Base-by-base conservation (phyloP, 37 sponge, comb jelly and placozoan species). In the Halisarca cf. caerulea region DNA sequence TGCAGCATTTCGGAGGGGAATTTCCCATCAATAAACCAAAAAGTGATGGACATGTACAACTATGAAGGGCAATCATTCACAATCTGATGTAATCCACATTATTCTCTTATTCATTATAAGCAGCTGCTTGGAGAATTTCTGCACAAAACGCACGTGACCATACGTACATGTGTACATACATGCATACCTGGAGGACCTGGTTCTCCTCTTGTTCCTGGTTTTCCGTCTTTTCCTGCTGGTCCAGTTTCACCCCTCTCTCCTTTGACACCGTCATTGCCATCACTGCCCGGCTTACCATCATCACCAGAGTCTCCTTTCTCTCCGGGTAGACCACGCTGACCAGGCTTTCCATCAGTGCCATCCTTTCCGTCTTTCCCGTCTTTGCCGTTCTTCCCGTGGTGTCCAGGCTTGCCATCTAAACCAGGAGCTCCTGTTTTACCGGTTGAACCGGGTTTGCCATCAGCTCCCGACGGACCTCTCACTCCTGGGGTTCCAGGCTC, bases 341-440 rank as follows among this genome's bases (percentile, higher is more conserved):
- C 64, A 15, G 85, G 85, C 9, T 77, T 78, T 8, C 85, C 85
- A 77, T 44, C 23, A 38, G 59, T 34, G 25, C 85, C 64, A 15
- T 30, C 30, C n/a, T 23, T 30, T 20, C 64, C 64, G 30, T 62
- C 30, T 6, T 62, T 28, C 15, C 64, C 64, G 30, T 62, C 15
- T 23, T 20, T 6, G 6, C 64, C 64, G 30, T 62, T 62, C 28
- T 40, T 30, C 23, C 74, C 74, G 8, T 5, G 7, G 20, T 4
- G 5, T 4, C 74, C 74, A 11, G 5, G 37, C 9, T 73, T 38
- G 5, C 74, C 74, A 6, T 30, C n/a, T 62, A 20, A 6, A 15
- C 64, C 64, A 6, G 9, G 6, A 20, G 9, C 64, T 62, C 64
- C 64, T 20, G 7, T 62, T 62, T 15, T 28, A 6, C 64, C 64